Conservation (phyloP, 1,140 invertebrate genomes). For the Dinoponera quadriceps region DNA sequence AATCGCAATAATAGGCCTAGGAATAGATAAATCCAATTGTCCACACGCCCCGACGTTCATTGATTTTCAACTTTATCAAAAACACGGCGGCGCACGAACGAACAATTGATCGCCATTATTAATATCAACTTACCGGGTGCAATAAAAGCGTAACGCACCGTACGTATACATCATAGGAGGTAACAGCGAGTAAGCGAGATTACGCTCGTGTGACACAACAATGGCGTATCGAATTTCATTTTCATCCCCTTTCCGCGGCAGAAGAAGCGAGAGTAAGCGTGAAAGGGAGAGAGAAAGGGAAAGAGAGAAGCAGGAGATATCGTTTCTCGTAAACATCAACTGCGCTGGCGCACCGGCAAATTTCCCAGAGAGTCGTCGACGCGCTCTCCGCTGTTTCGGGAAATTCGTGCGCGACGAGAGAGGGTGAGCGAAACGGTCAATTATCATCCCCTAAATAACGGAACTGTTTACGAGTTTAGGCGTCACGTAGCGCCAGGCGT, state of each 20-base stretch:
- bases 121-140: constrained; percentile 37
- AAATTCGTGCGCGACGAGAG: constrained; percentile 54
- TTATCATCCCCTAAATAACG: constrained; percentile 79
- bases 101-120: constrained; percentile 51
- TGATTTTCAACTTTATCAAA: constrained; percentile 38
- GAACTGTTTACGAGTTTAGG: constrained; percentile 75
- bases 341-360: constrained; percentile 55
- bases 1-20: neutral
- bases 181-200: constrained; percentile 39
- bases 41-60: neutral
- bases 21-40: neutral
- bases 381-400: constrained; percentile 58
- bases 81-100: neutral
- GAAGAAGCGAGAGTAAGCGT: neutral
- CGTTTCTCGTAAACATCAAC: constrained; percentile 62
- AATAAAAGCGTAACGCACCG: constrained; percentile 25
- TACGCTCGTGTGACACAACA: constrained; percentile 61
- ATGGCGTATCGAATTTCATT: constrained; percentile 68
- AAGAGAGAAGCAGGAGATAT: constrained; percentile 36
- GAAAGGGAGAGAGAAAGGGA: constrained; percentile 2
- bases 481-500: constrained; percentile 54
- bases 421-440: constrained; percentile 71
- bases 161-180: constrained; percentile 49
- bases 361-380: constrained; percentile 68
- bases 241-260: constrained; percentile 45